Conservation (phyloP, 2,888 invertebrate genomes). For the Sphaerophoria rueppellii region DNA sequence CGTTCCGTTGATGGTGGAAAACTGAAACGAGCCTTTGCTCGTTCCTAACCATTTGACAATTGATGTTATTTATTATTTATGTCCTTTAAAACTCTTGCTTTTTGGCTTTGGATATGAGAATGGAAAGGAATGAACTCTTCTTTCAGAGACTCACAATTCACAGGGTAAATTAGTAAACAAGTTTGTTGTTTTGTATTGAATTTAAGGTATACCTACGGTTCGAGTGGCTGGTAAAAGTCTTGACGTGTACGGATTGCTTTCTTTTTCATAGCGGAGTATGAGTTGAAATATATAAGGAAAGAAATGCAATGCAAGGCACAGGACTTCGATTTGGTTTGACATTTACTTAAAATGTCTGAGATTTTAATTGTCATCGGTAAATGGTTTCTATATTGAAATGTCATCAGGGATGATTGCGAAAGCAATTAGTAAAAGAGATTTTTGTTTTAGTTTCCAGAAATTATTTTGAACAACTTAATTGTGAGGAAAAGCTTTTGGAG, state of each 20-base stretch:
- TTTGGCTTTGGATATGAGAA: constrained; percentile 13
- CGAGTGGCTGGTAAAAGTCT: constrained; percentile 34
- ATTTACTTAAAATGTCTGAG: background rate
- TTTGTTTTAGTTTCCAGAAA: too few relatives aligned
- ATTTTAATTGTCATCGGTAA: constrained; percentile 61
- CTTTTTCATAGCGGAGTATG: background rate
- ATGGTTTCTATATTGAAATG: background rate
- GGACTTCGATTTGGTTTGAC: background rate
- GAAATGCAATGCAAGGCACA: constrained; percentile 28
- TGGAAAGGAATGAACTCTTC: constrained; percentile 29
- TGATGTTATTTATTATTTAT: constrained; percentile 71
- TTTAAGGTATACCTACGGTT: background rate
- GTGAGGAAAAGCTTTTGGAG: too few relatives aligned
- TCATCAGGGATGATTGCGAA: too few relatives aligned
- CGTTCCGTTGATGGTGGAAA: background rate
- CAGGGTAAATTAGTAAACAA: constrained; percentile 69
- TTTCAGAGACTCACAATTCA: background rate
- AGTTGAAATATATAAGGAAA: background rate
- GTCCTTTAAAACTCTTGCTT: constrained; percentile 50
- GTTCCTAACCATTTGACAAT: constrained; percentile 63
- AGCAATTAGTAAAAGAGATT: too few relatives aligned
- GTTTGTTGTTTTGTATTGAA: constrained; percentile 43
- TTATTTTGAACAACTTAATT: too few relatives aligned
- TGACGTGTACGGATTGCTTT: constrained; percentile 22
- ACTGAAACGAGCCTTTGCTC: constrained; percentile 35